A percentile compares a stretch with the other conserved stretches of the same genome.
phyloP scores from a whole-genome alignment of 2,888 invertebrate species.

The Clostera curtula region DNA sequence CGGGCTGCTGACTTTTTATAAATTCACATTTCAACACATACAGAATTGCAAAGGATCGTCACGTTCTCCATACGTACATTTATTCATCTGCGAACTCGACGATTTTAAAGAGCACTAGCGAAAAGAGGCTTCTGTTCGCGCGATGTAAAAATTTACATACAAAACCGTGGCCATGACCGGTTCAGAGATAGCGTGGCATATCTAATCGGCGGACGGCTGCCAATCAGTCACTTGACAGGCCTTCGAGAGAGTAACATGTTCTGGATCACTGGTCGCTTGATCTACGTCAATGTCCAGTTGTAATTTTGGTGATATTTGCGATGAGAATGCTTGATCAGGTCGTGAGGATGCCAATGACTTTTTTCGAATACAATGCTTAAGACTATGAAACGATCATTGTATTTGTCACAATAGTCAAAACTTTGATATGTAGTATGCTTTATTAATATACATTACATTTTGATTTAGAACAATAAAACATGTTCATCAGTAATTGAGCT shows the following conservation, averaged over 20 bases:
- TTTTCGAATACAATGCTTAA: too few relatives aligned
- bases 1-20: constrained; percentile 13
- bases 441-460: too few relatives aligned
- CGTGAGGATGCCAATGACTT: too few relatives aligned
- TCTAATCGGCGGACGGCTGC: constrained; percentile 62
- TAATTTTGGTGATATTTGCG: constrained; percentile 19
- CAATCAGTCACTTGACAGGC: constrained; percentile 47
- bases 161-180: constrained; percentile 55
- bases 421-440: too few relatives aligned
- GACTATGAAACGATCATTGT: too few relatives aligned
- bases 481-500: too few relatives aligned
- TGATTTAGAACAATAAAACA: too few relatives aligned
- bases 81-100: constrained; percentile 27
- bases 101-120: constrained; percentile 41
- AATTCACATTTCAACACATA: constrained; percentile 20
- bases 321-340: constrained; percentile 6
- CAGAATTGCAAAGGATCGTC: constrained; percentile 28
- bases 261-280: constrained; percentile 38
- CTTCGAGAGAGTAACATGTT: constrained; percentile 45
- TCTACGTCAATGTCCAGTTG: constrained; percentile 20
- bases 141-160: constrained; percentile 63
- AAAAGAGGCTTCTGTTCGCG: constrained; percentile 32
- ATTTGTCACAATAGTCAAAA: too few relatives aligned
- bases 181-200: constrained; percentile 56
- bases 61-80: constrained; percentile 34